Base-by-base conservation (phyloP, 2,888 invertebrate genomes). In the Acleris sparsana region DNA sequence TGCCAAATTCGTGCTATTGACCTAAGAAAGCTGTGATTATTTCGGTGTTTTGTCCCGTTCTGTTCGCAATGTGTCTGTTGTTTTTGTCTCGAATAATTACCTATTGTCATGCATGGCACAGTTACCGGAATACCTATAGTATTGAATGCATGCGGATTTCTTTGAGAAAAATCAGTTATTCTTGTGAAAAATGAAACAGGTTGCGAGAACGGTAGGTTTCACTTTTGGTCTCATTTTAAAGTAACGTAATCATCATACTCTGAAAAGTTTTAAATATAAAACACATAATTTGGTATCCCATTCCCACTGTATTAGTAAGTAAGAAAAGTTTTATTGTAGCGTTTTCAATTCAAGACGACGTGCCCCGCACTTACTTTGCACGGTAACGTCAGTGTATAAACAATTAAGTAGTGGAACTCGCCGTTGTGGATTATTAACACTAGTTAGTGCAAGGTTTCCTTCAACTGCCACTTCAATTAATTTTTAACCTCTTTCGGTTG, bases 101-200 rank as follows among this genome's bases (percentile, higher is more conserved):
- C 64, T 43, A 59, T 64, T 64, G 64, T 64, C 58, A 59, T 53
- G 64, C 53, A 18, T 64, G 64, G 20, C 48, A 64, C 59, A 53
- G 20, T 64, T 64, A 53, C 46, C 33, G 20, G 46, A 17, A 48
- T 22, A 53, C 51, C 39, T 62, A 20, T 33, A 44, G 9, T 22
- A 53, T 11, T 53, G 25, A 17, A 22, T 18, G 39, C 22, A 46
- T 25, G 57, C 17, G 17, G 5, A 57, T 57, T 46, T 57, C 57
- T 57, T 44, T 57, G 13, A 46, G 55, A 22, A 43, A 17, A 18
- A 49, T n/a, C 39, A 20, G 13, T 55, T 39, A 16, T 39, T 20
- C 16, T 39, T 5, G n/a, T 20, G 20, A 18, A n/a, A 43, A 55
- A 55, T 20, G 13, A 13, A 20, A 43, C 6, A 16, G 55, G 39